Evolutionary conservation across 2,888 invertebrate genomes (phyloP).

Genomic region (Congeria kusceri): DNA sequence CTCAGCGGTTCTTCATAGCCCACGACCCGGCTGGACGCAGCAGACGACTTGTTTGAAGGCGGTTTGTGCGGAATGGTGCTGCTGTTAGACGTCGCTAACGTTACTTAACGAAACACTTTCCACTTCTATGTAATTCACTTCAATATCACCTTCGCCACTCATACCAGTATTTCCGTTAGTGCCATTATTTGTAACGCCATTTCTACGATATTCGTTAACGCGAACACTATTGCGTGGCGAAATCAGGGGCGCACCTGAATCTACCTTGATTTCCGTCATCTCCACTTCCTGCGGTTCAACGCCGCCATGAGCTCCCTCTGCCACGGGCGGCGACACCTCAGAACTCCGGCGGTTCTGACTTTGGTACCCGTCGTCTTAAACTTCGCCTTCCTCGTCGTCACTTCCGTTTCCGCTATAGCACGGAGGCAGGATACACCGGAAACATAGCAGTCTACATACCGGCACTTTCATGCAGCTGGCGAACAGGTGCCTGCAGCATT

Average conservation of each 20-base stretch:
- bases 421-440: slow-evolving; percentile 59
- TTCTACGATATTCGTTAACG: slow-evolving; percentile 53
- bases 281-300: slow-evolving; percentile 39
- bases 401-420: slow-evolving; percentile 57
- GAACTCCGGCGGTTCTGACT: slow-evolving; percentile 62
- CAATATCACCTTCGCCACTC: slow-evolving; percentile 17
- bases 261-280: slow-evolving; percentile 59
- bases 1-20: slow-evolving; percentile 38
- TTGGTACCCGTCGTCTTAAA: slow-evolving; percentile 59
- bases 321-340: slow-evolving; percentile 22
- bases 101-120: slow-evolving; percentile 52
- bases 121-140: slow-evolving; percentile 61
- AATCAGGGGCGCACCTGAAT: slow-evolving; percentile 51
- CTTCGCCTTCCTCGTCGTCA: slow-evolving; percentile 51
- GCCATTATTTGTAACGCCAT: background rate
- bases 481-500: slow-evolving; percentile 57
- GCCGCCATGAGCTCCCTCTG: slow-evolving; percentile 30
- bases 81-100: slow-evolving; percentile 18
- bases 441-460: slow-evolving; percentile 57
- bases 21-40: slow-evolving; percentile 1
- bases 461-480: slow-evolving; percentile 61
- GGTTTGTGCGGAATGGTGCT: slow-evolving; percentile 35
- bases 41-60: background rate
- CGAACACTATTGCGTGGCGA: slow-evolving; percentile 34
- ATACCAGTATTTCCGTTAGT: background rate